Evolutionary conservation across 2,113 vertebrate species (phyloP).

Genomic region (Falcunculus frontatus): DNA sequence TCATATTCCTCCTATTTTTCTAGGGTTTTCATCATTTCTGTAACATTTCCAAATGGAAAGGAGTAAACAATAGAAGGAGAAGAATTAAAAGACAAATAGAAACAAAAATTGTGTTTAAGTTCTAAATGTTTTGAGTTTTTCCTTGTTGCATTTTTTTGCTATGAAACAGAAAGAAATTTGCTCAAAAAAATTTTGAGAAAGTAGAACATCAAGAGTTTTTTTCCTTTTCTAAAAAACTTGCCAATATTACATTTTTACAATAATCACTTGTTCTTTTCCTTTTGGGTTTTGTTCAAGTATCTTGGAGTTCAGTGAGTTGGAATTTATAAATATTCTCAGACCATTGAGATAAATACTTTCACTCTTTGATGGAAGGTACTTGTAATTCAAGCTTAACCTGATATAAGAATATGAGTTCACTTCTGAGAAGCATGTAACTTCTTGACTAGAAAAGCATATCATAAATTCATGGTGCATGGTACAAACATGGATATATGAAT

Average conservation of each 20-base stretch:
- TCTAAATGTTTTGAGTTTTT: not conserved
- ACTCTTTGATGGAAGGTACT: not conserved
- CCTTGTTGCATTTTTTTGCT: not conserved
- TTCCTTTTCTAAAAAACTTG: not conserved
- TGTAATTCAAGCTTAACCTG: fast-evolving
- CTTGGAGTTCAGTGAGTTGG: not conserved
- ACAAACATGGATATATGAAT: not conserved
- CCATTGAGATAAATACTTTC: not conserved
- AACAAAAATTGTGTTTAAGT: not conserved
- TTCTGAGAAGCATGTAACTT: not conserved
- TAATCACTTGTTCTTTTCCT: not conserved
- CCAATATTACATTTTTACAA: not conserved
- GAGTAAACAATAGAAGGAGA: not conserved
- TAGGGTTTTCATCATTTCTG: not conserved
- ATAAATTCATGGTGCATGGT: not conserved
- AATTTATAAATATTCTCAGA: not conserved
- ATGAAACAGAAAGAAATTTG: not conserved
- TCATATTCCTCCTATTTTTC: not conserved
- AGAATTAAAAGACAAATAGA: not conserved
- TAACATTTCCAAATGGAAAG: not conserved
- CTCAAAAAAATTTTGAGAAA: not conserved
- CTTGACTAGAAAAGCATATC: not conserved
- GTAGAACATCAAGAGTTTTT: not conserved
- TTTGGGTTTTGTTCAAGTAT: not conserved
- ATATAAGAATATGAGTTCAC: not conserved